phyloP scores from a whole-genome alignment of 2,888 invertebrate genomes.

The Epirrhoe alternata region DNA sequence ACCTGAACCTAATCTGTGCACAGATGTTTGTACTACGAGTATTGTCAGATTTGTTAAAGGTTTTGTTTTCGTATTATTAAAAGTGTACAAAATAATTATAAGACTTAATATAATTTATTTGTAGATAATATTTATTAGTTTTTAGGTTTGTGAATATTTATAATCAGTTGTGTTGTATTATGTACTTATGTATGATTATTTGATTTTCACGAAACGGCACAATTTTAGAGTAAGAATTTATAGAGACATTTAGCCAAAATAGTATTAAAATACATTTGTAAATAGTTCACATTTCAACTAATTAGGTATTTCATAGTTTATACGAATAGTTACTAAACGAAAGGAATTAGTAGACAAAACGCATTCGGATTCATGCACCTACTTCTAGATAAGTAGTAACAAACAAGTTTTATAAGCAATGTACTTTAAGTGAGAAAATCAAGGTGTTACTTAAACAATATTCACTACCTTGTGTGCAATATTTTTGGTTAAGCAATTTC shows the following conservation, averaged over 20 bases:
- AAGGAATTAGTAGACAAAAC: conserved; percentile 72
- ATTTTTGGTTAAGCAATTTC: conserved; percentile 45
- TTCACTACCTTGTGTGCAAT: neutral
- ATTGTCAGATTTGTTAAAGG: conserved; percentile 61
- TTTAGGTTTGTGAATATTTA: conserved; percentile 51
- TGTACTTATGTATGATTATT: conserved; percentile 53
- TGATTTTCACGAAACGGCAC: conserved; percentile 74
- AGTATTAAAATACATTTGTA: conserved; percentile 76
- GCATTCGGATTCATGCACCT: conserved; percentile 66
- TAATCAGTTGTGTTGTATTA: conserved; percentile 48
- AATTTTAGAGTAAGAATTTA: conserved; percentile 78
- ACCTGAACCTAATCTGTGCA: conserved; percentile 54
- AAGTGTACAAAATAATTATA: conserved; percentile 79
- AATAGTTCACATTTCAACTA: conserved; percentile 74
- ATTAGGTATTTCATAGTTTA: conserved; percentile 62
- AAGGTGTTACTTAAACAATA: neutral
- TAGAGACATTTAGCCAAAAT: conserved; percentile 84
- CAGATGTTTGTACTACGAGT: conserved; percentile 52
- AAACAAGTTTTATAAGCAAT: conserved; percentile 19
- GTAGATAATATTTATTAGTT: conserved; percentile 67
- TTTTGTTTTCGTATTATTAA: conserved; percentile 68
- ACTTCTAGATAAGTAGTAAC: conserved; percentile 1
- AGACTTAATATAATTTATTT: conserved; percentile 63
- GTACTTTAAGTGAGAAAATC: neutral
- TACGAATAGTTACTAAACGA: conserved; percentile 61